These are phyloP conservation scores for Melipona bicolor DNA, from an alignment of 2,888 invertebrate species.

Conservation along the genomic window DNA sequence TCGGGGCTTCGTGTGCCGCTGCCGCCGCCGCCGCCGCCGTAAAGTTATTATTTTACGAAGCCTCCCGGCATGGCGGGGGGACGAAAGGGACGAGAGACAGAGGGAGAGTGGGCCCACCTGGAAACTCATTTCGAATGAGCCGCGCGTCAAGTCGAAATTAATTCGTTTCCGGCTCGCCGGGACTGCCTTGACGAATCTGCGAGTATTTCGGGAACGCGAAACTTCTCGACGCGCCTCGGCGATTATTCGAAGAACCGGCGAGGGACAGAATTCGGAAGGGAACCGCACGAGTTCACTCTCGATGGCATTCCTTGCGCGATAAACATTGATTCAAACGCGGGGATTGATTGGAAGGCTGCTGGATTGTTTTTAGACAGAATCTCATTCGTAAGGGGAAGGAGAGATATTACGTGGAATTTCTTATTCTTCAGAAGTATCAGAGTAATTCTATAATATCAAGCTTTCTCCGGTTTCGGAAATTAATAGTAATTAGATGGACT, in stretches of 20 bases:
- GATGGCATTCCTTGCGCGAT: slow-evolving; percentile 2
- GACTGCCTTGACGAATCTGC: slow-evolving; percentile 26
- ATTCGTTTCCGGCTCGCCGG: slow-evolving; percentile 43
- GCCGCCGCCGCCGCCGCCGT: slow-evolving; percentile 56
- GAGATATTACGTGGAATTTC: too few species aligned
- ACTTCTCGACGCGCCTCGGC: neutral
- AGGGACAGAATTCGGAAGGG: neutral
- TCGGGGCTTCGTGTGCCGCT: slow-evolving; percentile 47
- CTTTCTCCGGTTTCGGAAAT: too few species aligned
- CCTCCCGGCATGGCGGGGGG: slow-evolving; percentile 1
- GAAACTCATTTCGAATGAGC: slow-evolving; percentile 44
- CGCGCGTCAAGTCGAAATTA: slow-evolving; percentile 49
- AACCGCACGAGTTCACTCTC: neutral
- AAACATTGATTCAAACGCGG: slow-evolving; percentile 4
- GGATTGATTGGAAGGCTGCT: too few species aligned
- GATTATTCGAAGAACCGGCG: neutral
- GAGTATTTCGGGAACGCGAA: slow-evolving; percentile 45
- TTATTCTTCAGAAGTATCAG: too few species aligned
- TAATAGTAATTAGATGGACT: too few species aligned
- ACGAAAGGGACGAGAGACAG: neutral
- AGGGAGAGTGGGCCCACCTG: slow-evolving; percentile 28
- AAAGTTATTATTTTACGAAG: slow-evolving; percentile 76
- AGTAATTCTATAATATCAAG: too few species aligned
- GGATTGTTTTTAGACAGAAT: too few species aligned
- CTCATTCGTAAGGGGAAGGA: too few species aligned